These are phyloP conservation scores for Silurus lanzhouensis DNA, from an alignment of 2,797 vertebrate species.

Conservation along the genomic window DNA sequence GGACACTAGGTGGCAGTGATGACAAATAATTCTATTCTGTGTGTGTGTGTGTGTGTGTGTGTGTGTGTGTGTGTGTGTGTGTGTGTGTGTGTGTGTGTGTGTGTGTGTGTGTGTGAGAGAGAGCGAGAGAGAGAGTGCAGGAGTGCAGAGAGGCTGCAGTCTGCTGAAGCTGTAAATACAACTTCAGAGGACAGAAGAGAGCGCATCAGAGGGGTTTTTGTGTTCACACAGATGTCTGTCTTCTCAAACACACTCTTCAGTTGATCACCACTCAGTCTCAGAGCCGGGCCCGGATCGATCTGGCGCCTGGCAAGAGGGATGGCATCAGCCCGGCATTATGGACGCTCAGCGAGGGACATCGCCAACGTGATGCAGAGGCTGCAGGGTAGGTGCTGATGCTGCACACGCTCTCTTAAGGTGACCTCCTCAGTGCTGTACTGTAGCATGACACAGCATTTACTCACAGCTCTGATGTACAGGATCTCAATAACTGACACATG, in stretches of 20 bases:
- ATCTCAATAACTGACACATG: not conserved
- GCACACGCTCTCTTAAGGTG: constrained; percentile 71
- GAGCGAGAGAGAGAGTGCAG: constrained; percentile 40
- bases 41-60: constrained; percentile 8
- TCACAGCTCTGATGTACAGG: not conserved
- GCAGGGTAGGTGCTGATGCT: constrained; percentile 86
- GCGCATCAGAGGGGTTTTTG: not conserved
- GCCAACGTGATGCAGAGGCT: constrained; percentile 94
- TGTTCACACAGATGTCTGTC: constrained; percentile 1
- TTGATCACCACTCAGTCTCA: constrained; percentile 37
- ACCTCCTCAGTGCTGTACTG: constrained; percentile 56
- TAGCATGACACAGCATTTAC: constrained; percentile 71
- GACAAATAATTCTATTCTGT: constrained; percentile 52
- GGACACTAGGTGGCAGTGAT: constrained; percentile 67
- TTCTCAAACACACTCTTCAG: not conserved
- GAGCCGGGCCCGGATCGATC: too few relatives aligned
- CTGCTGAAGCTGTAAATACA: constrained; percentile 12
- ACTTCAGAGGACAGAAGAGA: constrained; percentile 20
- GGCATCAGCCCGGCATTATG: constrained; percentile 80
- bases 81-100: constrained; percentile 46
- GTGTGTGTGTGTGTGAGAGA: constrained; percentile 24
- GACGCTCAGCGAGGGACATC: constrained; percentile 82
- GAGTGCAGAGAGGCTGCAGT: constrained; percentile 33
- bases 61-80: constrained; percentile 36
- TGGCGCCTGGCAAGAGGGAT: constrained; percentile 65